Evolutionary conservation across 2,113 vertebrate genomes (phyloP), one percentile per base, ranked within the genome.

Genomic region (Barnardius zonarius): DNA sequence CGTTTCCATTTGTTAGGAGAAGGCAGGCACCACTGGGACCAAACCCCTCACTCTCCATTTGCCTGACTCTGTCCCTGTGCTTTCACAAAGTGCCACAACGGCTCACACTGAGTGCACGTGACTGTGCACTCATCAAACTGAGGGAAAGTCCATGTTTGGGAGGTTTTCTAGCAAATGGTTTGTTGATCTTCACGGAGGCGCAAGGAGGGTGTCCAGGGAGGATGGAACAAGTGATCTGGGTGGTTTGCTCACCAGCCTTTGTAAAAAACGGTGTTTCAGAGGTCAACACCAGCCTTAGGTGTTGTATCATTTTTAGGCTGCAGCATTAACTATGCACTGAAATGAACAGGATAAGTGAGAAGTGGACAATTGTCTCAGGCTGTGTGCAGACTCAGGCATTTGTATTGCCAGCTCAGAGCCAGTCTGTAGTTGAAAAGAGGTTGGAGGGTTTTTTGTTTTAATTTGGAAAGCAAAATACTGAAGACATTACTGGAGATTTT

Each of bases 41-140:
- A 2, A 84, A 44, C 5, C 18, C 16, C 24, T 73, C 4, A 49
- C 22, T 33, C 18, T 30, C 64, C 43, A 27, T 62, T 80, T 59
- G 23, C n/a, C 31, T 28, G 35, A 31, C 20, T 87, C 55, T 35
- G 27, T 74, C 20, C 83, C 54, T 69, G 1, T 1, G 3, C 24
- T 88, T 70, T 74, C 72, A 37, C 11, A 43, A 48, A 89, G 68
- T 33, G 17, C 8, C 31, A 43, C 49, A 54, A 13, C 5, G 44
- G 59, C 11, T 9, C 5, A 1, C 2, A 0, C 37, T 54, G 49
- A 78, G 55, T 31, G 6, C 43, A 43, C 0, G 0, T 35, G 22
- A 24, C 44, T 37, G 8, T 37, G 35, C 52, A 62, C 48, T 79
- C 10, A 13, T 64, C 66, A 73, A 68, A 68, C 25, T 22, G 28